These are phyloP conservation scores for Bombus picipes DNA, from an alignment of 1,140 invertebrate genomes.

Conservation along the genomic window DNA sequence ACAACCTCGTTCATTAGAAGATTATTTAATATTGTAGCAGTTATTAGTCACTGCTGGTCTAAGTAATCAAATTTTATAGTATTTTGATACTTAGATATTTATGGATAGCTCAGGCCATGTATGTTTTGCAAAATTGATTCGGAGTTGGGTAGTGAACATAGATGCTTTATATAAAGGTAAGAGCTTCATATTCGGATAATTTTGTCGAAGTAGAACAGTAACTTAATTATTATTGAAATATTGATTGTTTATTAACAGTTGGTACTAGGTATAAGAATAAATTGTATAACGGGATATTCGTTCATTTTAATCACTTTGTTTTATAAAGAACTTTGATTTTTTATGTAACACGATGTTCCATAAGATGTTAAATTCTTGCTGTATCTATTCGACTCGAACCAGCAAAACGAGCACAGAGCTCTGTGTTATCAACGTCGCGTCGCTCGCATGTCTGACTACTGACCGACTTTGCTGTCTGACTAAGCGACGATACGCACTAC, in stretches of 20 bases:
- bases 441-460: too few species aligned
- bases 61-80: background rate
- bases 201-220: too few species aligned
- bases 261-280: too few species aligned
- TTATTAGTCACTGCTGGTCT: background rate
- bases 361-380: background rate
- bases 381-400: too few species aligned
- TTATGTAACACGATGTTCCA: background rate
- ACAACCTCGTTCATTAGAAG: background rate
- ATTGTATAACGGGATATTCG: too few species aligned
- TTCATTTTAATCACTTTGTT: too few species aligned
- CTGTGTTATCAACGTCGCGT: constrained; percentile 13
- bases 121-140: background rate
- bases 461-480: background rate
- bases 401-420: background rate
- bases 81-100: background rate
- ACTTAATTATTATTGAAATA: too few species aligned
- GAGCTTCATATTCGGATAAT: background rate
- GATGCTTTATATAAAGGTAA: background rate
- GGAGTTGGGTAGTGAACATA: background rate
- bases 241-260: too few species aligned
- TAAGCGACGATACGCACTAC: constrained; percentile 26
- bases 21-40: background rate
- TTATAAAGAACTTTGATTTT: background rate
- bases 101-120: too few species aligned